Base-by-base conservation (phyloP, 2,888 invertebrate genomes). In the Spisula subtruncata region DNA sequence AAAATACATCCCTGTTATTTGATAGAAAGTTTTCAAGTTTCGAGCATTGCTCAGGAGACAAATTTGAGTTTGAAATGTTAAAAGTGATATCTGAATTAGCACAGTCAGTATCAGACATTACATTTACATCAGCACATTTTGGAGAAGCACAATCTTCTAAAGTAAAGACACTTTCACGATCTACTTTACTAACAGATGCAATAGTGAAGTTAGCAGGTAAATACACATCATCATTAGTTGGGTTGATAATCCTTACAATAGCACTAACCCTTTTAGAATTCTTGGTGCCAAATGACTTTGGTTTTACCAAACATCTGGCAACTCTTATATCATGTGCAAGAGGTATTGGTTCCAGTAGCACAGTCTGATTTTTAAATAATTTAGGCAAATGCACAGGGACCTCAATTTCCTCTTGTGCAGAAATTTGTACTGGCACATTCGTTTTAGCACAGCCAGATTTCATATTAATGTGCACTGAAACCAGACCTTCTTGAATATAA, bases 1-100 rank as follows among this genome's bases (percentile, higher is more conserved):
- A 90, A 51, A 90, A 90, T 1, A 85, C 32, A 85, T 90, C 85
- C n/a, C 29, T 87, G 48, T 90, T 90, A 14, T 82, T 29, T n/a
- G 51, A 16, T n/a, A 90, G 56, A 85, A 90, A 87, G 6, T 75
- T 14, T 56, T 83, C 35, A 4, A 86, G 79, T 56, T 86, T 80
- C n/a, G 14, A 14, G n/a, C 83, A 80, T 66, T 89, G 86, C 2
- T 60, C 89, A 29, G 86, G 12, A 18, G 89, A 83, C 14, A 89
- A 46, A n/a, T 89, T 89, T 79, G 86, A 86, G 32, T 89, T 89
- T 32, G 89, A 89, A 48, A 89, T 86, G 16, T 80, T 32, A 48
- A 89, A 89, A 0, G 60, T n/a, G 8, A 79, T 18, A 20, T 83
- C 48, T 32, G 79, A 8, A 10, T 25, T 66, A 25, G 0, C 60